Evolutionary conservation across 2,797 vertebrate species (phyloP).

Genomic region (Epinephelus malabaricus): DNA sequence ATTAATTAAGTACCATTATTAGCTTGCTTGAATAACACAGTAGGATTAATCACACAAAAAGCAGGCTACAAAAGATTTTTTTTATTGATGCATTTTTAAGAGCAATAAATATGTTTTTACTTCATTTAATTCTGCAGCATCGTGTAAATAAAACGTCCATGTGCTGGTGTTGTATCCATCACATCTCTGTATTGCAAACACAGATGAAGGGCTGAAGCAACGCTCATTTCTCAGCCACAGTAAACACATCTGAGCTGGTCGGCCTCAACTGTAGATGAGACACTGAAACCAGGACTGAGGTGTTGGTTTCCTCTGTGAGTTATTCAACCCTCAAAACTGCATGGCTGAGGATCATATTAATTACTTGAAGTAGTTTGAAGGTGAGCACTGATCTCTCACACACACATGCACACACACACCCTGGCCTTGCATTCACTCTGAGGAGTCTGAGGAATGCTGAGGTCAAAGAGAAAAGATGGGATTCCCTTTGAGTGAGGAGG

Average conservation of each 20-base stretch:
- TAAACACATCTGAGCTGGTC: slow-evolving; percentile 35
- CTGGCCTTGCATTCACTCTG: slow-evolving; percentile 57
- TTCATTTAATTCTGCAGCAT: not conserved
- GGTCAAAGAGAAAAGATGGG: slow-evolving; percentile 77
- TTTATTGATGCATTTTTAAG: not conserved
- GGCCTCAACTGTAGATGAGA: slow-evolving; percentile 47
- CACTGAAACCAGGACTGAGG: slow-evolving; percentile 36
- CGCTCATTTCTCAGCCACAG: not conserved
- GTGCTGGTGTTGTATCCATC: not conserved
- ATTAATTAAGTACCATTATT: not conserved
- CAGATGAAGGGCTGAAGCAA: not conserved
- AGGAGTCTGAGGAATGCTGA: slow-evolving; percentile 68
- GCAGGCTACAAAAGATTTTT: not conserved
- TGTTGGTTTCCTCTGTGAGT: slow-evolving; percentile 65
- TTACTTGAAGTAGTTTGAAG: slow-evolving; percentile 69
- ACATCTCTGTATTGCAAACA: not conserved
- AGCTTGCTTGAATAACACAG: not conserved
- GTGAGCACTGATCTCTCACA: slow-evolving; percentile 54
- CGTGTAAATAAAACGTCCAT: not conserved
- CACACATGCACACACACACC: slow-evolving; percentile 19
- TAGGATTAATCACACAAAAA: not conserved
- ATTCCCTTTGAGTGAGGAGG: slow-evolving; percentile 72
- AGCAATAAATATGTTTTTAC: not conserved
- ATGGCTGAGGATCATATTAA: slow-evolving; percentile 62
- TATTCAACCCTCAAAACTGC: slow-evolving; percentile 66